Evolutionary conservation across 1,140 invertebrate genomes (phyloP).

Genomic region (Pseudachorutes palmiensis): DNA sequence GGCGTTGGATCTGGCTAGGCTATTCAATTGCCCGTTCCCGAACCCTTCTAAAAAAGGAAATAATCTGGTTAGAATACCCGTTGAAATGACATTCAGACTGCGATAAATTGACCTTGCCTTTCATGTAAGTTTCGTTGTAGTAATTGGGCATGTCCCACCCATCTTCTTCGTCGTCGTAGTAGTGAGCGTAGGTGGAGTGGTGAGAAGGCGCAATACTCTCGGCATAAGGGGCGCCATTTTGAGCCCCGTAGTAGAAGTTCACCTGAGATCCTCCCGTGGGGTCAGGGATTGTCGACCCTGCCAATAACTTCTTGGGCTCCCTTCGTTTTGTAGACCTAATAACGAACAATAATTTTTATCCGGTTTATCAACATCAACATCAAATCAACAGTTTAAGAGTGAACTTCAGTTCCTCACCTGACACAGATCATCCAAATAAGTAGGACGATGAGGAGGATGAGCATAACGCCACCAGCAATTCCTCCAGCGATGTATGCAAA

Average conservation of each 20-base stretch:
- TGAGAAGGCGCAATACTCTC: constrained; percentile 84
- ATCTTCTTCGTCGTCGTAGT: constrained; percentile 89
- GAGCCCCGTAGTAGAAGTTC: constrained; percentile 91
- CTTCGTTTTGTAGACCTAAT: constrained; percentile 64
- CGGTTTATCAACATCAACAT: background rate
- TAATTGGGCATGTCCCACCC: constrained; percentile 97
- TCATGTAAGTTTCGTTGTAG: constrained; percentile 95
- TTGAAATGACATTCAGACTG: background rate
- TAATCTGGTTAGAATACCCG: background rate
- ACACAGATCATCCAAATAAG: constrained; percentile 96
- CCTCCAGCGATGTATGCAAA: constrained; percentile 91
- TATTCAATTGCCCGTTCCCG: constrained; percentile 71
- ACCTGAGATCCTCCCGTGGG: constrained; percentile 65
- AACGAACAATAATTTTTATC: background rate
- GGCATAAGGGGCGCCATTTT: constrained; percentile 67
- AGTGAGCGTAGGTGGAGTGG: constrained; percentile 89
- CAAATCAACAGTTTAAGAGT: background rate
- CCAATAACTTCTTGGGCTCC: constrained; percentile 78
- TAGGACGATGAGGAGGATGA: constrained; percentile 82
- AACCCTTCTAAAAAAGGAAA: constrained; percentile 57
- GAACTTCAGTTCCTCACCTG: constrained; percentile 49
- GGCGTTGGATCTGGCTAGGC: constrained; percentile 79
- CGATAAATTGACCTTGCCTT: constrained; percentile 43
- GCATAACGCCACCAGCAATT: constrained; percentile 79
- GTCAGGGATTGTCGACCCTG: constrained; percentile 54